Conservation (phyloP, 2,888 invertebrate genomes). For the Cremastobaeus sp. region DNA sequence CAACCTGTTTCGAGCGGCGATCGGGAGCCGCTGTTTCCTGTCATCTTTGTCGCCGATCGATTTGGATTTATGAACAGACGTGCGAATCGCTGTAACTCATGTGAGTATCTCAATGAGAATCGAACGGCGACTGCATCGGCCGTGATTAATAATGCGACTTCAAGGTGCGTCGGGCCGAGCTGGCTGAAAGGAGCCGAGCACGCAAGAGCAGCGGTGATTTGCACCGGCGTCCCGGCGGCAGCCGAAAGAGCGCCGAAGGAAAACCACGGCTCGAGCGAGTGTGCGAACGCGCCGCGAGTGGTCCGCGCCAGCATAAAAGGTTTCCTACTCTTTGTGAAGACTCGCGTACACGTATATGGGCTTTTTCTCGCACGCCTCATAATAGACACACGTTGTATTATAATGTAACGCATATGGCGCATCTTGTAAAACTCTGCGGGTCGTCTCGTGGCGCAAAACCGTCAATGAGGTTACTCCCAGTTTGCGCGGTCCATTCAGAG, state of each 20-base stretch:
- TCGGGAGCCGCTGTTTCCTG: constrained; percentile 5
- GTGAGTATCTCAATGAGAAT: constrained; percentile 19
- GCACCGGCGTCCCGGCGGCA: constrained; percentile 19
- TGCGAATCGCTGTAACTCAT: constrained; percentile 22
- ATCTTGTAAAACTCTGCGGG: constrained; percentile 78
- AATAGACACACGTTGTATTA: constrained; percentile 72
- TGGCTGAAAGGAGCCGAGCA: constrained; percentile 1
- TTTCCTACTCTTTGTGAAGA: constrained; percentile 75
- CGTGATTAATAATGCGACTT: constrained; percentile 45
- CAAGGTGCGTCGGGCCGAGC: no score
- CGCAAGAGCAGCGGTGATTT: constrained; percentile 18
- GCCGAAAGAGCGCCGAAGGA: constrained; percentile 32
- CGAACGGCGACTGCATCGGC: no score
- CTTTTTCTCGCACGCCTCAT: constrained; percentile 63
- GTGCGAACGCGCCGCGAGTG: constrained; percentile 76
- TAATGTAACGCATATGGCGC: constrained; percentile 77
- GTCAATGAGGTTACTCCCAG: constrained; percentile 74
- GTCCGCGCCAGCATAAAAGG: constrained; percentile 72
- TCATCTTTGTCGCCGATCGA: constrained; percentile 17
- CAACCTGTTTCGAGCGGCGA: constrained; percentile 17
- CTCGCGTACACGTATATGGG: constrained; percentile 61
- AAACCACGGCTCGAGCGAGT: constrained; percentile 66
- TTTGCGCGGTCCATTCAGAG: constrained; percentile 69
- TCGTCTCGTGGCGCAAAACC: constrained; percentile 66
- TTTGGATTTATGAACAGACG: not conserved